Evolutionary conservation across 30 jellyfish, hydroid and myxozoan species (phyloP), one percentile per base, ranked within the genome.

Genomic region (Catostylus mosaicus): DNA sequence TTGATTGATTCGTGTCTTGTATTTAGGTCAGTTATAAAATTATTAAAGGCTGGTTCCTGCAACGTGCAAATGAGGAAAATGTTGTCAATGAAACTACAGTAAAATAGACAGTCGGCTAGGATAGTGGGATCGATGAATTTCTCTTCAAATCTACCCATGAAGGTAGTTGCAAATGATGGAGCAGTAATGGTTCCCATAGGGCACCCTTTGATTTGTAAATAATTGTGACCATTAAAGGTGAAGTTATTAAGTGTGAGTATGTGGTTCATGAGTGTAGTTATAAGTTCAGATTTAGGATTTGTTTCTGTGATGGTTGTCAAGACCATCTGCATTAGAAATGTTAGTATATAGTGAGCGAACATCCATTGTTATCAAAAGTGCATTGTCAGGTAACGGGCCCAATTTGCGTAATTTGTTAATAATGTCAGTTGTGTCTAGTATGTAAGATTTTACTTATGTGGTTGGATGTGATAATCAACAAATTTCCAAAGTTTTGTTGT

Each of bases 151-250:
- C 34, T 46, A 47, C 70, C 67, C 96, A 84, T 84, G 34, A 30
- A 74, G 52, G 73, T 84, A 52, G 65, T 57, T 36, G 93, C 93
- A 70, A 46, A 69, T 1, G 77, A 35, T 26, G 93, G 93, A 73
- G 93, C 93, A 43, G 64, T 48, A 31, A 24, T 57, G 60, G 93
- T 83, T 67, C 93, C 93, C 86, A 83, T 83, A n/a, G 93, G 87
- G 35, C 77, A 35, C 23, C 86, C 86, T 46, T 67, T 43, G n/a
- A 51, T 70, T 73, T 68, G 80, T 37, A 68, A 68, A 23, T 68
- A 68, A 18, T 43, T 43, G 66, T 18, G n/a, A 33, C 80, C 64
- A 68, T 35, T 68, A 46, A 34, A 68, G 27, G 80, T 33, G 32
- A 8, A 68, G 59, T 37, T 33, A 34, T 68, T 68, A 12, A 38